phyloP scores from a whole-genome alignment of 2,113 vertebrate genomes.

The Phalacrocorax carbo region DNA sequence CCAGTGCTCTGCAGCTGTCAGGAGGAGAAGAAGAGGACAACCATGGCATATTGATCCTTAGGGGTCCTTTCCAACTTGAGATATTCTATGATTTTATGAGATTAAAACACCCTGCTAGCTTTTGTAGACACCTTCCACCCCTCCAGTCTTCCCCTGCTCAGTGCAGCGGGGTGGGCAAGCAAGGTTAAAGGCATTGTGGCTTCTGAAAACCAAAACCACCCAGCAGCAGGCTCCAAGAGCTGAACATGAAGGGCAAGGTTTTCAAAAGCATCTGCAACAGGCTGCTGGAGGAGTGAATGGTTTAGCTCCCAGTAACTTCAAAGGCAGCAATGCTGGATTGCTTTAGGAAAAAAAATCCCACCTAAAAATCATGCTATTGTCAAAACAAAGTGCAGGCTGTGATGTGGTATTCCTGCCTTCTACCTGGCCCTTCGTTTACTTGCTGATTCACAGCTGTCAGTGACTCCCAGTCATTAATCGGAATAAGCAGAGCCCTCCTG shows the following conservation, averaged over 20 bases:
- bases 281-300: not conserved
- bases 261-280: not conserved
- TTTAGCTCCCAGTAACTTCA: slow-evolving; percentile 44
- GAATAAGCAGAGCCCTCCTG: slow-evolving; percentile 1
- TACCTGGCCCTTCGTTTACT: slow-evolving; percentile 17
- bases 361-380: slow-evolving; percentile 31
- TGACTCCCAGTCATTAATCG: slow-evolving; percentile 5
- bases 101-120: accelerated
- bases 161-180: not conserved
- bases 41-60: not conserved
- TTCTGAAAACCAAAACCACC: slow-evolving; percentile 4
- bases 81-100: not conserved
- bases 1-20: slow-evolving; percentile 92
- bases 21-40: not conserved
- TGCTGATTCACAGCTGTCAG: slow-evolving; percentile 43
- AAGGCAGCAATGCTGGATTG: not conserved
- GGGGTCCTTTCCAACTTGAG: not conserved
- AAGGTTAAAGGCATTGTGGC: not conserved
- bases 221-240: not conserved
- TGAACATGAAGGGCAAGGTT: not conserved
- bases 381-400: slow-evolving; percentile 54
- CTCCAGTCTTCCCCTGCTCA: not conserved
- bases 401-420: slow-evolving; percentile 43
- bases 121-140: not conserved
- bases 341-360: not conserved